A percentile compares a stretch with the other conserved stretches of the same genome.
Conservation (phyloP, 1,140 invertebrate species). For the Physella acuta region DNA sequence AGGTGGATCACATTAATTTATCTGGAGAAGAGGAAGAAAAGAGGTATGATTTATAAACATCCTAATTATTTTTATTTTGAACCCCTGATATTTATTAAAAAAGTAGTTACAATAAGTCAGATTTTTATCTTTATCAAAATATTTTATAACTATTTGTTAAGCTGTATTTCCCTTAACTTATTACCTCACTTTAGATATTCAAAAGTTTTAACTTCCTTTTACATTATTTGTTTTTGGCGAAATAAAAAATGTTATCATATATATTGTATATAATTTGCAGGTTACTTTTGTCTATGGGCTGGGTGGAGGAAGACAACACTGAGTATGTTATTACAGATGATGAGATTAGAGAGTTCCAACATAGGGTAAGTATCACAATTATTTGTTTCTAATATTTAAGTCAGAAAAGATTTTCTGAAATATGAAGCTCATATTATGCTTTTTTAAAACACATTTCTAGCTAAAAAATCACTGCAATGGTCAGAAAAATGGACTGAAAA, state of each 20-base stretch:
- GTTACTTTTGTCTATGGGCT: constrained; percentile 58
- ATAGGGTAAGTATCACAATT: constrained; percentile 37
- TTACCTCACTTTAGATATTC: too few species aligned
- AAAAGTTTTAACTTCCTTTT: too few species aligned
- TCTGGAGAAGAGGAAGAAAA: constrained; percentile 25
- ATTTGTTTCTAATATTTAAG: too few species aligned
- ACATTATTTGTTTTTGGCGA: too few species aligned
- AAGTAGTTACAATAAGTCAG: not conserved
- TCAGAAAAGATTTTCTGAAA: not conserved
- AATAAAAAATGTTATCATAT: too few species aligned
- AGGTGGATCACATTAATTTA: constrained; percentile 20
- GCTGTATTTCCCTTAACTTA: not conserved
- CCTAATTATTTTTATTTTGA: too few species aligned
- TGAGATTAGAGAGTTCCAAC: constrained; percentile 57
- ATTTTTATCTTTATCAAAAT: not conserved
- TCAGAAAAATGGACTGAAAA: constrained; percentile 3
- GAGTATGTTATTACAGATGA: constrained; percentile 61
- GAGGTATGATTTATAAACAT: constrained; percentile 20
- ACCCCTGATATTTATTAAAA: not conserved
- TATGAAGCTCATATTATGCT: not conserved
- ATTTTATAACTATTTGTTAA: not conserved
- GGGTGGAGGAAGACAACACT: constrained; percentile 58
- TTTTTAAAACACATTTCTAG: not conserved
- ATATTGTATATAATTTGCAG: too few species aligned
- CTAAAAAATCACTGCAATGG: constrained; percentile 9